A percentile compares a stretch with the other conserved stretches of the same genome.
Evolutionary conservation across 37 sponge, comb jelly and placozoan species (phyloP).

Genomic region (Ianthella basta): DNA sequence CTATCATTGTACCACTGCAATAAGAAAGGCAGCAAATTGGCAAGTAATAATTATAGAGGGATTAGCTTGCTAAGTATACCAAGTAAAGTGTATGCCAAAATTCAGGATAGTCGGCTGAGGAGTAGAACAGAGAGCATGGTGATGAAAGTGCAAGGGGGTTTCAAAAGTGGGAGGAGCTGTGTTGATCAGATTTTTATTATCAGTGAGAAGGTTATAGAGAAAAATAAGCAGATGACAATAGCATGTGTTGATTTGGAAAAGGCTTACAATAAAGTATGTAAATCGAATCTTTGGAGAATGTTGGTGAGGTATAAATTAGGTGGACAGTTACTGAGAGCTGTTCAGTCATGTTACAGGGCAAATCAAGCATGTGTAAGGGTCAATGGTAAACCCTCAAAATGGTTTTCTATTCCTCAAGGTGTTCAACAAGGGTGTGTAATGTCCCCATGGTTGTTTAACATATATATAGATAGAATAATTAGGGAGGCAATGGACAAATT

Average conservation of each 20-base stretch:
- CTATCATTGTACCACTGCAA: constrained; percentile 19
- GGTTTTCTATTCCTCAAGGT: neutral
- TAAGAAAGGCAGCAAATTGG: constrained; percentile 22
- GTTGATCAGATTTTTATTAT: constrained; percentile 3
- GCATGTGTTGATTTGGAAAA: constrained; percentile 18
- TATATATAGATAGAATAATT: constrained; percentile 19
- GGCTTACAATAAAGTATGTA: neutral
- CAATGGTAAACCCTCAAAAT: constrained; percentile 1
- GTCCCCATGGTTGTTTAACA: constrained; percentile 10
- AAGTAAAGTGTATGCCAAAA: neutral
- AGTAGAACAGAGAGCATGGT: constrained; percentile 15
- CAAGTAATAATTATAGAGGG: neutral
- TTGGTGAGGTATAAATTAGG: constrained; percentile 20
- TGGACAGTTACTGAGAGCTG: constrained; percentile 4
- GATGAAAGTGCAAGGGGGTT: constrained; percentile 18
- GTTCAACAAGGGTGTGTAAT: constrained; percentile 8
- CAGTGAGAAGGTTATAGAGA: constrained; percentile 9
- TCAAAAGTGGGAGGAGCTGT: constrained; percentile 13
- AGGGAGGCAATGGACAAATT: constrained; percentile 9
- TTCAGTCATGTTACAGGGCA: neutral
- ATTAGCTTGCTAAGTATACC: constrained; percentile 17
- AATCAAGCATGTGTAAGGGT: constrained; percentile 10
- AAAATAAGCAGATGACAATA: constrained; percentile 9
- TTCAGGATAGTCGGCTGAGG: constrained; percentile 7
- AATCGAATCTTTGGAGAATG: neutral